Base-by-base conservation (phyloP, 1,140 invertebrate species). In the Zaprionus nigranus region DNA sequence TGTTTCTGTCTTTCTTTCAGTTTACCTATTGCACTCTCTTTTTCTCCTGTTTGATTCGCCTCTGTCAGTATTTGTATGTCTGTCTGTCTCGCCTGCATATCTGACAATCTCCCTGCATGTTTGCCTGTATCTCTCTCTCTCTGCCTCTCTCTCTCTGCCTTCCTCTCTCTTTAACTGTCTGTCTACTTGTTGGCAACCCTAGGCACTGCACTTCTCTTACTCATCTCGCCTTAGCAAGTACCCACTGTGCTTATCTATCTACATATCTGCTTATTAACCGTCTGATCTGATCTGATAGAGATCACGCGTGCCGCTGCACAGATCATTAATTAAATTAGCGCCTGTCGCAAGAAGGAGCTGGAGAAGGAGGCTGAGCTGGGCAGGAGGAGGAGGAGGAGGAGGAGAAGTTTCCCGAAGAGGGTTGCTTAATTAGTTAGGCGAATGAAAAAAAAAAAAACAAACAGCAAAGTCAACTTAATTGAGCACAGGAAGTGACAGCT, bases 271-370 rank as follows among this genome's bases (percentile, higher is more conserved):
- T 59, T 75, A 58, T 75, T 63, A 75, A 70, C 51, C 59, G n/a
- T 46, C 62, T 71, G 65, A 63, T 57, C 57, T 30, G n/a, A 28
- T 51, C 20, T 51, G 79, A 82, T 82, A 82, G 46, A 43, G 46
- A 81, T 81, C 72, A 68, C 78, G 75, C 82, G 79, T 85, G 82
- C 76, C 79, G 68, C 59, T 36, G 20, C 46, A 57, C 51, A 61
- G 73, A 70, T 79, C 58, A 81, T 88, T 87, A 87, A 87, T 87
- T 88, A 46, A 87, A 87, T 87, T 87, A 88, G 81, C 76, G 79
- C 79, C 81, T 79, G 49, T 34, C 49, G 58, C 54, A 34, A 73
- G 65, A 64, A 65, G 69, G 12, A 22, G 46, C 43, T n/a, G 38
- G 15, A 40, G 38, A 40, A n/a, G 15, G n/a, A 46, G n/a, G 40